Evolutionary conservation across 2,888 invertebrate species (phyloP).

Genomic region (Augiades crinisus): DNA sequence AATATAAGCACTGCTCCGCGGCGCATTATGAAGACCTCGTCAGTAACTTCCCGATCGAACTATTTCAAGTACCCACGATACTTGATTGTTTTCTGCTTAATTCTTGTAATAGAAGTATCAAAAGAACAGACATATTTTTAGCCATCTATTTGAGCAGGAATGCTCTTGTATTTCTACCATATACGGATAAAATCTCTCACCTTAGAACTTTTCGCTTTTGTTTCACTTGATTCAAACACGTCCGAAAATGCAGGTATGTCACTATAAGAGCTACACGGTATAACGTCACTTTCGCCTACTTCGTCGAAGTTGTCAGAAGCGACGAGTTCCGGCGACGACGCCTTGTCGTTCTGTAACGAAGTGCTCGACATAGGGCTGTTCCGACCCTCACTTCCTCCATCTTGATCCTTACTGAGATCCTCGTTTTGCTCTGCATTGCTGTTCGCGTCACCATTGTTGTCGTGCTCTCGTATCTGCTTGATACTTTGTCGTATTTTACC

Average conservation of each 20-base stretch:
- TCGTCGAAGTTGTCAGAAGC: slow-evolving; percentile 38
- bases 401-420: slow-evolving; percentile 48
- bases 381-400: slow-evolving; percentile 42
- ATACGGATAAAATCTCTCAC: slow-evolving; percentile 40
- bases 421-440: slow-evolving; percentile 45
- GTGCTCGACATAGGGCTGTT: slow-evolving; percentile 39
- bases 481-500: slow-evolving; percentile 80
- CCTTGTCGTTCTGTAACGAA: slow-evolving; percentile 38
- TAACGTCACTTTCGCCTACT: slow-evolving; percentile 35
- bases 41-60: no score
- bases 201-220: slow-evolving; percentile 56
- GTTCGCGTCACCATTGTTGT: slow-evolving; percentile 37
- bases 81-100: no score
- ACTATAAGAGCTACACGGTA: slow-evolving; percentile 43
- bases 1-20: no score
- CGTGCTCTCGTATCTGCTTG: slow-evolving; percentile 49
- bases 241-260: slow-evolving; percentile 39
- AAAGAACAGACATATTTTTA: no score
- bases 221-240: slow-evolving; percentile 47
- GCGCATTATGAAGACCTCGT: no score
- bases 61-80: no score
- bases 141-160: no score
- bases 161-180: no score
- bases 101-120: no score
- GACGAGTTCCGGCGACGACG: slow-evolving; percentile 33